A percentile compares a stretch with the other conserved stretches of the same genome.
phyloP scores from a whole-genome alignment of 2,797 vertebrate species.

The Loriculus beryllinus region DNA sequence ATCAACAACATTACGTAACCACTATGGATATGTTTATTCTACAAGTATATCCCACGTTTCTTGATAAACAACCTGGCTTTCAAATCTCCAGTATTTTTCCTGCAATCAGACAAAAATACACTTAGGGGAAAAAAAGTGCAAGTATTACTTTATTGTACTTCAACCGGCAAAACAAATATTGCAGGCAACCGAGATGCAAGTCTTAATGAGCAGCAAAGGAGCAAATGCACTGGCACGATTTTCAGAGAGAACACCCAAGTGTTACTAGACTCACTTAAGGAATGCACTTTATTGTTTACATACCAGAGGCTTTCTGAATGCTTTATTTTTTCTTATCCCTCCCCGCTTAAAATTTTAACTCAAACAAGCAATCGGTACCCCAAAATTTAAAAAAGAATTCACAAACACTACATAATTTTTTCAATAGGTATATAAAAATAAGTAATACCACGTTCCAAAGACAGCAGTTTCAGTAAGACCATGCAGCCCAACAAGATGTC shows the following conservation, averaged over 20 bases:
- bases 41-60: not conserved
- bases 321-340: not conserved
- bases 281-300: not conserved
- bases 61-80: not conserved
- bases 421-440: slow-evolving; percentile 38
- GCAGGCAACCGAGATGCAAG: not conserved
- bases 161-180: not conserved
- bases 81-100: not conserved
- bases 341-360: not conserved
- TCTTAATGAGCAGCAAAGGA: not conserved
- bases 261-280: not conserved
- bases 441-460: slow-evolving; percentile 24
- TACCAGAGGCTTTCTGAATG: not conserved
- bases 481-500: slow-evolving; percentile 14
- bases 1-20: not conserved
- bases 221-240: not conserved
- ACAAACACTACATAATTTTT: slow-evolving; percentile 7
- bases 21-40: not conserved
- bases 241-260: not conserved
- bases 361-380: not conserved
- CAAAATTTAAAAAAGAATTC: not conserved
- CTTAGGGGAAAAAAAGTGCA: not conserved
- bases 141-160: not conserved
- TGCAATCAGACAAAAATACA: not conserved
- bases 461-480: slow-evolving; percentile 27